Evolutionary conservation across 1,140 invertebrate genomes (phyloP), one percentile per base, ranked within the genome.

Genomic region (Diuraphis noxia): DNA sequence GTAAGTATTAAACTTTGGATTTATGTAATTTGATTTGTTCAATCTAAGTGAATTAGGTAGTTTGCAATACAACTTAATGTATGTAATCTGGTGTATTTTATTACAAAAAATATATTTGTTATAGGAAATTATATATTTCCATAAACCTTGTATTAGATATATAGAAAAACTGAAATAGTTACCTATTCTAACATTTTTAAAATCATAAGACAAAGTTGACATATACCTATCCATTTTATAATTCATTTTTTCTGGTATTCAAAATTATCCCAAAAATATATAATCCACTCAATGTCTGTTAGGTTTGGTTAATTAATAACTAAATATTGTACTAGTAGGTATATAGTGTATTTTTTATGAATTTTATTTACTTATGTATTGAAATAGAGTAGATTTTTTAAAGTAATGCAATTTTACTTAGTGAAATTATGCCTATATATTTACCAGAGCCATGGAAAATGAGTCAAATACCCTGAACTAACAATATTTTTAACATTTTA

Each of bases 1-100:
- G 95, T 96, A 93, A 94, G 93, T 93, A 85, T 82, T 43, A 84
- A 34, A 19, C 34, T 38, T 38, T 81, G 25, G 21, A 25, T 81
- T 81, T 36, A 8, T 6, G 17, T 81, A 30, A 81, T 38, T 81
- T 23, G n/a, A 21, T 77, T 77, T 79, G 34, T 36, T 79, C 19
- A 72, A n/a, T 17, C 30, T n/a, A n/a, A 17, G 4, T 19, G 13
- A 6, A 17, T 13, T 56, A 56, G 25, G 3, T 56, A 49, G 7
- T 25, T 1, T 25, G 23, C 7, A 6, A 5, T 23, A 49, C 21
- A 49, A 23, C 21, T 46, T 46, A 10, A 46, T 46, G 21, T 56
- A 56, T 56, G 4, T 56, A 56, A 25, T 56, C 25, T 56, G 25
- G 25, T 56, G 4, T n/a, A 72, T n/a, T n/a, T n/a, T 72, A 6